A percentile compares a stretch with the other conserved stretches of the same genome.
These are phyloP conservation scores for Schlechtendalia chinensis DNA, from an alignment of 1,140 invertebrate species.

Conservation along the genomic window DNA sequence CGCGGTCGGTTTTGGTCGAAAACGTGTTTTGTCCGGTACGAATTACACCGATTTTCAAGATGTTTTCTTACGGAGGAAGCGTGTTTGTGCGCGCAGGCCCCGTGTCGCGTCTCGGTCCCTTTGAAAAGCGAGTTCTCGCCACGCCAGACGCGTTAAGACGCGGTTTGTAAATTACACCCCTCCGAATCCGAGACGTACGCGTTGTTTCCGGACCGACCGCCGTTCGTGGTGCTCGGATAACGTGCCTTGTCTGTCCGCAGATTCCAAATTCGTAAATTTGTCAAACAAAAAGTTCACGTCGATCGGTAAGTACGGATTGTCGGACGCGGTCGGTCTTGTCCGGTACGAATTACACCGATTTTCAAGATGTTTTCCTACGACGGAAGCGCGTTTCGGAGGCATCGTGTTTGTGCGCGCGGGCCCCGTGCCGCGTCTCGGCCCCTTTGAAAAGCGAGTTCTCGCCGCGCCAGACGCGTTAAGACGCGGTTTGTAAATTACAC, in stretches of 20 bases:
- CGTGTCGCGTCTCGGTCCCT: neutral
- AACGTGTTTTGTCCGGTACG: no score
- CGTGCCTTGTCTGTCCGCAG: no score
- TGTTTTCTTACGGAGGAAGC: neutral
- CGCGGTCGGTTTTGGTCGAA: no score
- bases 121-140: conserved; percentile 31
- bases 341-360: no score
- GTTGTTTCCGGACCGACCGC: neutral
- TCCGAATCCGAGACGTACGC: conserved; percentile 9
- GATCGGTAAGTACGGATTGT: no score
- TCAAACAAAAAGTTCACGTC: no score
- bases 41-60: neutral
- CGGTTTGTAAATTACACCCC: conserved; percentile 24
- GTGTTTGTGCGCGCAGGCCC: neutral
- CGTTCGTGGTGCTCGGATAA: neutral
- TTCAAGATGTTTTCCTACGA: neutral
- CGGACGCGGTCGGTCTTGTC: no score
- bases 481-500: conserved; percentile 28
- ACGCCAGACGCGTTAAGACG: conserved; percentile 18
- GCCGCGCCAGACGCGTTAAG: conserved; percentile 25
- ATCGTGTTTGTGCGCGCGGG: neutral
- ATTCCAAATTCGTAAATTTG: no score
- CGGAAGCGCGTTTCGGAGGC: neutral
- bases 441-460: conserved; percentile 29
- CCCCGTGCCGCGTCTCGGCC: no score